Base-by-base conservation (phyloP, 2,888 invertebrate species). In the Drosophila quasianomalipes region DNA sequence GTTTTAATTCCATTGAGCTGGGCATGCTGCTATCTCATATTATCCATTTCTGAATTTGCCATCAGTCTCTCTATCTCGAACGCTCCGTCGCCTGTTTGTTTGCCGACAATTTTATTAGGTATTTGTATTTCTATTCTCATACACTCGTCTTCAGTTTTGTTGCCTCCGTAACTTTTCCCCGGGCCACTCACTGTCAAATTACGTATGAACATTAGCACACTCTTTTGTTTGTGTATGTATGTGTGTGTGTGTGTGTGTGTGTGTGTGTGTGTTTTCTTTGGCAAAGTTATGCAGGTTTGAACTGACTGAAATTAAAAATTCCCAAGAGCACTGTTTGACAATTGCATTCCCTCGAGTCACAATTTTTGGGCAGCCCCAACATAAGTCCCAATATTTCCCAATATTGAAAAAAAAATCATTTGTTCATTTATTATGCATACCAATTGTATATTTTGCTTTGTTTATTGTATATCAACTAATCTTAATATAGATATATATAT, bases 1-100 rank as follows among this genome's bases (percentile, higher is more conserved):
- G 84, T 87, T 85, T 89, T 89, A 89, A 85, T 85, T 89, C 70
- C 87, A 86, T 84, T 79, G 79, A 83, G 89, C 83, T 69, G 68
- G 58, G 62, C 12, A 4, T 53, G 30, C 12, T 68, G 70, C 79
- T 85, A 89, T 84, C 82, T 75, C 67, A 57, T 62, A 70, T 69
- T 70, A 70, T 70, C 72, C 89, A 83, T 74, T 70, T 61, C 28
- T n/a, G 70, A 58, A 52, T 58, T 49, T 39, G 49, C 67, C 79
- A 52, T 70, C 63, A 37, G n/a, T 41, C 68, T 30, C 68, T 30
- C 63, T 59, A 49, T 31, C 66, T 60, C n/a, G 53, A 60, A 51
- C 52, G 47, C 47, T 44, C 49, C n/a, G 12, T 47, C n/a, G 28
- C 41, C 54, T 31, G 53, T 65, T 81, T 81, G 68, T 76, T 79